These are phyloP conservation scores for Drosophila kuntzei DNA, from an alignment of 2,888 invertebrate species.

Conservation along the genomic window DNA sequence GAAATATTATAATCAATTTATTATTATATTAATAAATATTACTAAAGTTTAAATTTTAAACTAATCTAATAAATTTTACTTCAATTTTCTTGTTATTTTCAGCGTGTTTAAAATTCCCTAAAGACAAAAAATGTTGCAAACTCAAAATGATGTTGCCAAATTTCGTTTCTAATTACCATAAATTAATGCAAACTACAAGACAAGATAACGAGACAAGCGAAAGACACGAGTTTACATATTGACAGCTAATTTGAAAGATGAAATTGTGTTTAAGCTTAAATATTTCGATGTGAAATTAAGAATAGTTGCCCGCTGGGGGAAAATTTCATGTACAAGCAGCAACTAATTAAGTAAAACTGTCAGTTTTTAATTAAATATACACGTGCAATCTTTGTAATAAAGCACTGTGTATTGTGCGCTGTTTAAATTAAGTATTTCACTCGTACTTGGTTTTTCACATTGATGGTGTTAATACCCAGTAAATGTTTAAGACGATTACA, in stretches of 20 bases:
- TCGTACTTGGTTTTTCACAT: constrained; percentile 2
- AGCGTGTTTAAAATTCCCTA: neutral
- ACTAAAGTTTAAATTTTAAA: neutral
- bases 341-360: constrained; percentile 51
- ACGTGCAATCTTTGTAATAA: constrained; percentile 9
- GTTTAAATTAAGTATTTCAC: constrained; percentile 9
- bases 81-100: neutral
- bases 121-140: neutral
- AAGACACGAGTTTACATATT: constrained; percentile 2
- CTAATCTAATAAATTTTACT: neutral
- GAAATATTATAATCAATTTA: neutral
- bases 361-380: constrained; percentile 37
- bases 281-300: constrained; percentile 19
- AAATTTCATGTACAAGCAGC: constrained; percentile 7
- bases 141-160: constrained; percentile 11
- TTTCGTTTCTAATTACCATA: constrained; percentile 29
- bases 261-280: constrained; percentile 24
- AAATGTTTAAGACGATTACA: constrained; percentile 11
- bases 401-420: constrained; percentile 6
- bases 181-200: constrained; percentile 24
- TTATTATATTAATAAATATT: neutral
- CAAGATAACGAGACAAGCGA: neutral
- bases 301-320: constrained; percentile 17
- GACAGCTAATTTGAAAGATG: constrained; percentile 33
- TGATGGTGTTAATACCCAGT: constrained; percentile 8